phyloP scores from a whole-genome alignment of 2,888 invertebrate genomes.

The Camponotus fellah region DNA sequence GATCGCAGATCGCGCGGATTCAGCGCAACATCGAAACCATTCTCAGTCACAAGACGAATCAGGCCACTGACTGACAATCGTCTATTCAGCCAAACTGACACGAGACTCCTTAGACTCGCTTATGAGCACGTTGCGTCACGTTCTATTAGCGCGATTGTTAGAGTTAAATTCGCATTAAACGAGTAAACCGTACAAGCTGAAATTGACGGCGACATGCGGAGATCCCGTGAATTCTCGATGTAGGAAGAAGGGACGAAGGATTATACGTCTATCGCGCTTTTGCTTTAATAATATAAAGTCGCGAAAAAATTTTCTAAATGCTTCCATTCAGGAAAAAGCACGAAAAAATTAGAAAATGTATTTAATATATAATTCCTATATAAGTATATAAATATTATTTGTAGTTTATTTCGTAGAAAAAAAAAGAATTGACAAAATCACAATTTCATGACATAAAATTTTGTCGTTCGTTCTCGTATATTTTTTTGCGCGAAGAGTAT shows the following conservation, averaged over 20 bases:
- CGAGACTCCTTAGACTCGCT: not conserved
- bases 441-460: not conserved
- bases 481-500: not conserved
- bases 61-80: constrained; percentile 26
- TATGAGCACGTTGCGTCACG: not conserved
- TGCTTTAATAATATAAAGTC: not conserved
- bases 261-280: not conserved
- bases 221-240: not conserved
- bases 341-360: constrained; percentile 5
- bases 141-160: constrained; percentile 6
- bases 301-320: not conserved
- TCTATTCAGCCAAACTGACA: not conserved
- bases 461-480: constrained; percentile 5
- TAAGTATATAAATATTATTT: not conserved
- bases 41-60: constrained; percentile 76
- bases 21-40: constrained; percentile 83
- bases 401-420: constrained; percentile 1
- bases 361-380: constrained; percentile 15
- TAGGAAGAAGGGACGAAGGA: not conserved
- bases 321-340: not conserved
- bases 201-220: not conserved
- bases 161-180: not conserved
- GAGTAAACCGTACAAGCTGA: not conserved
- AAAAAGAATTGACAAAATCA: not conserved
- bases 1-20: constrained; percentile 79